A percentile compares a stretch with the other conserved stretches of the same genome.
Conservation (phyloP, 2,113 vertebrate species). For the Lepisosteus osseus region DNA sequence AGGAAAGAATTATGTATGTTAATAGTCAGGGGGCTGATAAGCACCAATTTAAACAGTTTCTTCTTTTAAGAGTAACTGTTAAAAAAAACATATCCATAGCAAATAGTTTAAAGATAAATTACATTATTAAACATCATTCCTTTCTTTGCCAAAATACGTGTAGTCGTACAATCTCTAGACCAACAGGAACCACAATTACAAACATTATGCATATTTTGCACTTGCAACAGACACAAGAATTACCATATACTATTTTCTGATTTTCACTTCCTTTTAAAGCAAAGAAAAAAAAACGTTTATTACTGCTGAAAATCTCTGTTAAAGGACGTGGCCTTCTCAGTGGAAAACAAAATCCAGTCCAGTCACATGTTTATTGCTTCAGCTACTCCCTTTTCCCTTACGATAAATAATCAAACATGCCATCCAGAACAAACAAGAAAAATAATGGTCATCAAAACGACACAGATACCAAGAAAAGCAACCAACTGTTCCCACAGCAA, state of each 20-base stretch:
- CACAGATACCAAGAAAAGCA: conserved; percentile 87
- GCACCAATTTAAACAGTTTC: too few relatives aligned
- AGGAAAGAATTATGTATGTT: neutral
- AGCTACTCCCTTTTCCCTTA: conserved; percentile 89
- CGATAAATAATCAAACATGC: conserved; percentile 97
- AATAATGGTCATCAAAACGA: conserved; percentile 82
- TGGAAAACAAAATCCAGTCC: conserved; percentile 91
- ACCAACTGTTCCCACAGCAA: conserved; percentile 86
- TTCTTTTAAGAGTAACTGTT: neutral
- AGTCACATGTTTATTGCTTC: conserved; percentile 92
- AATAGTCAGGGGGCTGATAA: too few relatives aligned
- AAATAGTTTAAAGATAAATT: neutral
- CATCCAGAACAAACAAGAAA: conserved; percentile 96
- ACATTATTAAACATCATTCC: too few relatives aligned
- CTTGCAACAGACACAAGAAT: conserved; percentile 37
- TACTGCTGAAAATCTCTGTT: conserved; percentile 79
- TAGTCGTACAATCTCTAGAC: too few relatives aligned
- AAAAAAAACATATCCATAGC: conserved; percentile 11
- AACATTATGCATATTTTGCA: conserved; percentile 44
- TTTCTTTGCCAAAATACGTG: too few relatives aligned
- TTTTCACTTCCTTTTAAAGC: conserved; percentile 66
- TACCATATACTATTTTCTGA: conserved; percentile 41
- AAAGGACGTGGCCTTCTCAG: conserved; percentile 84
- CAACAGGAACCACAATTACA: conserved; percentile 18
- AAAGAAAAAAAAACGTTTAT: conserved; percentile 81